Base-by-base conservation (phyloP, 2,888 invertebrate genomes). In the Coronaproctus castanopsis region DNA sequence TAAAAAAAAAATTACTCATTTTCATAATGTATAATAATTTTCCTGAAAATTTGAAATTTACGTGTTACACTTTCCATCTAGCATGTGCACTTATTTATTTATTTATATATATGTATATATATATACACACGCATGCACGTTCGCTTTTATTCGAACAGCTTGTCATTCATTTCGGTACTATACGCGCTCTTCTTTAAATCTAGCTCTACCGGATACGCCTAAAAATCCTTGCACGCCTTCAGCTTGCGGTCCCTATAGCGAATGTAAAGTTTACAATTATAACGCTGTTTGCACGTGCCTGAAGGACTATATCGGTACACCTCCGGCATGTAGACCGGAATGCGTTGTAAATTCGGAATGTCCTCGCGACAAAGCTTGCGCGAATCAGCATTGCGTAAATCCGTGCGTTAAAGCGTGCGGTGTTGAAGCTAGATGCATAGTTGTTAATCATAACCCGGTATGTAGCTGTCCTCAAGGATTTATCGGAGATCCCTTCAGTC, bases 341-440 rank as follows among this genome's bases (percentile, higher is more conserved):
- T 89, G 88, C 70, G 80, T 84, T 71, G 81, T 85, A 63, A 87
- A 85, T 71, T 80, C 85, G 54, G 88, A 89, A 69, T 90, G 90
- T 71, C 74, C 82, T 66, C 83, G 82, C 68, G 84, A 87, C 68
- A 82, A 77, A 70, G 83, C 88, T 55, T 91, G 91, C 69, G 78
- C 84, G 57, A 81, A 81, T 70, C 81, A 83, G 68, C 85, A 80
- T 72, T 90, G 90, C 70, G 78, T 78, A 63, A 84, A 89, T 71
- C 88, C 88, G 55, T 90, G 89, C 70, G 76, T 80, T 49, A 85
- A 85, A 62, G 81, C 84, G n/a, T 90, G 90, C 69, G 89, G 89
- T 23, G 74, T 78, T 62, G 82, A 85, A 72, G 86, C 89, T 2
- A 78, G 82, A 65, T 90, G 90, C 70, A 81, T 82, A 66, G 86